phyloP scores from a whole-genome alignment of 2,113 vertebrate species.

The Oostethus manadensis region DNA sequence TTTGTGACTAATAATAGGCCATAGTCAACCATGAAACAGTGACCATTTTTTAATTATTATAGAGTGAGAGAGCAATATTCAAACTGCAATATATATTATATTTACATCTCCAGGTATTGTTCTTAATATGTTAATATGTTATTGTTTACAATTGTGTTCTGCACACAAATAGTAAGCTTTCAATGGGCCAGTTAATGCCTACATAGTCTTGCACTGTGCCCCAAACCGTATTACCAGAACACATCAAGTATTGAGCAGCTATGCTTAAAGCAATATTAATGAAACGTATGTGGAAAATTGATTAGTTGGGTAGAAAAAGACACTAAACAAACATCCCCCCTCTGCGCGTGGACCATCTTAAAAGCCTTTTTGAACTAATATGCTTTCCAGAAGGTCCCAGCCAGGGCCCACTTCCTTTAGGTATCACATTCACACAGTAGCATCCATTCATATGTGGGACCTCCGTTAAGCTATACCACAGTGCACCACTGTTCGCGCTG shows the following conservation, averaged over 20 bases:
- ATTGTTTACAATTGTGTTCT: too few species aligned
- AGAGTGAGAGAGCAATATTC: too few species aligned
- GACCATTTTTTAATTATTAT: too few species aligned
- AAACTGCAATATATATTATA: too few species aligned
- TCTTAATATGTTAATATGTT: too few species aligned
- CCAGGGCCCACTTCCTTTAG: conserved; percentile 19
- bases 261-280: not conserved
- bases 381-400: conserved; percentile 21
- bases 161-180: not conserved
- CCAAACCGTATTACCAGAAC: not conserved
- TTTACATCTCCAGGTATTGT: too few species aligned
- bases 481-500: conserved; percentile 31
- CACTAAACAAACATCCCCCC: conserved; percentile 10
- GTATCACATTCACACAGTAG: conserved; percentile 33
- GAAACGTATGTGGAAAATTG: not conserved
- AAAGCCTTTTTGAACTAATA: conserved; percentile 28
- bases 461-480: conserved; percentile 18
- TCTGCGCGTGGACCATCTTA: conserved; percentile 13
- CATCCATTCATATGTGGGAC: conserved; percentile 40
- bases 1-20: too few species aligned
- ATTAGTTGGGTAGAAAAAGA: conserved; percentile 9
- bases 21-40: too few species aligned
- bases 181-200: not conserved
- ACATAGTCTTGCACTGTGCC: not conserved
- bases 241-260: not conserved